phyloP scores from a whole-genome alignment of 92 coral and sea anemone genomes.

The Meandrina meandrites region DNA sequence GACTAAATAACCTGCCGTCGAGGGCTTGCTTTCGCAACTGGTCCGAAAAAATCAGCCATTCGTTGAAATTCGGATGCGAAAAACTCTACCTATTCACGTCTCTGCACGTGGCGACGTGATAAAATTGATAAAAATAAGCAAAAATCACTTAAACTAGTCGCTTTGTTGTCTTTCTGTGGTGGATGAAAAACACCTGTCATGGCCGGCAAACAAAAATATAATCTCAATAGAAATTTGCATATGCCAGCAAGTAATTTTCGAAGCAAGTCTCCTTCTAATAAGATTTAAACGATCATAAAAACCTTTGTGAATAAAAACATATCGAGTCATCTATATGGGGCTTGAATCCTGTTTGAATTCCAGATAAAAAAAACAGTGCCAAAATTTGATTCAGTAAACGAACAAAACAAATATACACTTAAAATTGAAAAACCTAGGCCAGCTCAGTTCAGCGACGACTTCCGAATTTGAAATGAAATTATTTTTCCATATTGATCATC shows the following conservation, averaged over 20 bases:
- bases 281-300: neutral
- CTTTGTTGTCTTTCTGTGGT: neutral
- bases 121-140: neutral
- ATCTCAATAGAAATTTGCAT: slow-evolving; percentile 11
- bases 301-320: neutral
- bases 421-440: neutral
- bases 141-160: neutral
- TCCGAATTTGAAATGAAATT: neutral
- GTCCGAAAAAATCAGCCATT: too few species aligned
- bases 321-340: neutral
- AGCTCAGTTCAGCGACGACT: neutral
- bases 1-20: too few species aligned
- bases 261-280: neutral
- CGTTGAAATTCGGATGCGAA: neutral
- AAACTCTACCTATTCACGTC: neutral
- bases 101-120: neutral
- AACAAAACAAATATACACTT: slow-evolving; percentile 1
- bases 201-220: neutral
- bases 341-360: neutral
- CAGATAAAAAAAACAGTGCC: neutral
- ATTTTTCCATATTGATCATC: neutral
- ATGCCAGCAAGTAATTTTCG: neutral
- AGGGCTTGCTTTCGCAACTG: too few species aligned
- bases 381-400: neutral
- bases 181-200: slow-evolving; percentile 9